Percentiles rank a stretch among this genome's conserved stretches.
Conservation (phyloP, 1,140 invertebrate genomes). For the Drosophila guanche region DNA sequence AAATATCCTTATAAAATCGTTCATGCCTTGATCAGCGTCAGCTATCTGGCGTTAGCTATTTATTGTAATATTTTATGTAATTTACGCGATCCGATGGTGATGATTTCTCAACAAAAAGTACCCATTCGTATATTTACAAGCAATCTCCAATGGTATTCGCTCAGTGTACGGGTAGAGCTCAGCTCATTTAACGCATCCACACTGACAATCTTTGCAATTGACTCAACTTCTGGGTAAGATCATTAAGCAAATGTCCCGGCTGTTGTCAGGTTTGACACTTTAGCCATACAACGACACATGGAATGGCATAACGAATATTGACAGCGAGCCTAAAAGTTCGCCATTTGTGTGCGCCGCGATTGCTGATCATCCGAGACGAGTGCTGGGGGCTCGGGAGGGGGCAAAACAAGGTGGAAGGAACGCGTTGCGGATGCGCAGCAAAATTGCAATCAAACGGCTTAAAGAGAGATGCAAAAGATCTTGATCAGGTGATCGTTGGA, state of each 20-base stretch:
- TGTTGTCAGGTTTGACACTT: conserved; percentile 81
- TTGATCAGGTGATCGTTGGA: conserved; percentile 13
- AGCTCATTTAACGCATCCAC: conserved; percentile 36
- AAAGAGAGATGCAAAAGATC: conserved; percentile 23
- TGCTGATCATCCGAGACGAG: conserved; percentile 6
- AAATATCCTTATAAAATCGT: too few relatives aligned
- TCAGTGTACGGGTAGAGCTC: conserved; percentile 28
- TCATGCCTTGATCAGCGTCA: too few relatives aligned
- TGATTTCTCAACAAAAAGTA: too few relatives aligned
- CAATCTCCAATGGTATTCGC: not conserved
- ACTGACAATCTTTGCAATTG: conserved; percentile 37
- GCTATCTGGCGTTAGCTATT: too few relatives aligned
- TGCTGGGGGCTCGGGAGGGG: not conserved
- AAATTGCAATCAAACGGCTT: conserved; percentile 8
- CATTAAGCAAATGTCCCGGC: conserved; percentile 79
- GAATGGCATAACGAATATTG: conserved; percentile 80
- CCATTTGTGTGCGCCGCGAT: conserved; percentile 56
- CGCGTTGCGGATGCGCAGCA: not conserved
- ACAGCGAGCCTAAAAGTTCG: conserved; percentile 76
- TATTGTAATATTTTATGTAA: too few relatives aligned
- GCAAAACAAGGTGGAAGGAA: too few relatives aligned
- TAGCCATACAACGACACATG: conserved; percentile 73
- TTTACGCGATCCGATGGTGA: too few relatives aligned
- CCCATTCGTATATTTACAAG: too few relatives aligned
- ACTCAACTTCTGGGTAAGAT: conserved; percentile 55